Conservation (phyloP, 1,140 invertebrate species). For the Bilobella aurantiaca region DNA sequence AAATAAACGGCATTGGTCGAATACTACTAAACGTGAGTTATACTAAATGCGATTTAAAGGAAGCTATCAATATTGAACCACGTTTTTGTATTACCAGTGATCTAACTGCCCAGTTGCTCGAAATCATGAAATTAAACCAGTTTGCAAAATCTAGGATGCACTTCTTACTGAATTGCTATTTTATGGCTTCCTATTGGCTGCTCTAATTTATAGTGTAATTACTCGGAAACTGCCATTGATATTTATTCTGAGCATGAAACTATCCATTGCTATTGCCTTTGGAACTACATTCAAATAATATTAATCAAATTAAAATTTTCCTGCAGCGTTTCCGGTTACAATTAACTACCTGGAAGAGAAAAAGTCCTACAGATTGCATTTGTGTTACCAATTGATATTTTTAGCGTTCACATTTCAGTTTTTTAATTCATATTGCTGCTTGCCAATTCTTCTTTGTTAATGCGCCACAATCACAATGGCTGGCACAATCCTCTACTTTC, state of each 20-base stretch:
- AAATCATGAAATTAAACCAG: constrained; percentile 36
- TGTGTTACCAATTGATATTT: constrained; percentile 54
- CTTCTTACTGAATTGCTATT: constrained; percentile 40
- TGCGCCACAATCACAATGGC: constrained; percentile 43
- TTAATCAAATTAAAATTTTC: constrained; percentile 27
- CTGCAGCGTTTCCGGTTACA: constrained; percentile 53
- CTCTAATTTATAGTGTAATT: constrained; percentile 40
- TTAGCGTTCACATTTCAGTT: constrained; percentile 40
- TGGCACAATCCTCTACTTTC: constrained; percentile 49
- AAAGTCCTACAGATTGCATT: constrained; percentile 51
- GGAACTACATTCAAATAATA: constrained; percentile 39
- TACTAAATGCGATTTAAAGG: background rate
- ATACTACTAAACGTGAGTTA: background rate
- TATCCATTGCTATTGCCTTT: constrained; percentile 45
- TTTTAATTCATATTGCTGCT: background rate
- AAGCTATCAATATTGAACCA: too few relatives aligned
- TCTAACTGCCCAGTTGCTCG: constrained; percentile 46
- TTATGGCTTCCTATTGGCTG: constrained; percentile 42
- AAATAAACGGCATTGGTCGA: background rate
- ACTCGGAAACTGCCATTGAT: constrained; percentile 42
- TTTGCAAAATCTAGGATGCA: constrained; percentile 43
- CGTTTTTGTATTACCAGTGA: background rate
- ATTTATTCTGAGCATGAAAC: constrained; percentile 41
- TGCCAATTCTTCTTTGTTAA: background rate
- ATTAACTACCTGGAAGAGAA: constrained; percentile 55